These are phyloP conservation scores for Malurus elegans DNA, from an alignment of 2,113 vertebrate species.

Conservation along the genomic window DNA sequence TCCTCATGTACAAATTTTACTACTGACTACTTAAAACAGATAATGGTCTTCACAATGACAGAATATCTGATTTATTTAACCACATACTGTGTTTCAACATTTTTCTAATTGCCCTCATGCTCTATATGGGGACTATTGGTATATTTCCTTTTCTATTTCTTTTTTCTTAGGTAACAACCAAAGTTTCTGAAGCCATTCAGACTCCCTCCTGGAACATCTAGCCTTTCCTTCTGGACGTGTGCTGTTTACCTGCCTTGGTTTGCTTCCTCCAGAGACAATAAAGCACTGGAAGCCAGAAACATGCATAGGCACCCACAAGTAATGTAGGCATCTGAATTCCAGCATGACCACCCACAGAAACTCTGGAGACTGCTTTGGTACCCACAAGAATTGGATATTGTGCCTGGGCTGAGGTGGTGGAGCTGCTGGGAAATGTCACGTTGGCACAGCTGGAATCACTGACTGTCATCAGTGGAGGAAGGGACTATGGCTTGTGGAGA, in stretches of 20 bases:
- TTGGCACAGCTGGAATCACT: background rate
- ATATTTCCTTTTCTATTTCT: background rate
- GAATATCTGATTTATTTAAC: background rate
- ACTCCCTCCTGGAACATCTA: background rate
- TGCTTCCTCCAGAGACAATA: background rate
- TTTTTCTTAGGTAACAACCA: background rate
- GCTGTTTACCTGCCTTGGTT: background rate
- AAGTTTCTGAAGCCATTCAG: background rate
- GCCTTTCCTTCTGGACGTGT: background rate
- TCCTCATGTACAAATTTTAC: background rate
- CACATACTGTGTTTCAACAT: background rate
- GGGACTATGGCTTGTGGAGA: background rate
- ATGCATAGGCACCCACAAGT: accelerated
- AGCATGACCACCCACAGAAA: accelerated
- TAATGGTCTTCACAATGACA: background rate
- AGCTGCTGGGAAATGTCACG: background rate
- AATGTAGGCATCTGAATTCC: background rate
- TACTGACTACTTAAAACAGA: background rate
- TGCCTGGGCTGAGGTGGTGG: background rate
- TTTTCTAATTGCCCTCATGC: background rate
- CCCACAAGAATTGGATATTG: background rate
- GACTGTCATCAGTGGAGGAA: background rate
- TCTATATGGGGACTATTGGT: background rate
- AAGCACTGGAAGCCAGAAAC: background rate
- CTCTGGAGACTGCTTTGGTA: background rate